Base-by-base conservation (phyloP, 1,140 invertebrate genomes). In the Phthorimaea operculella region DNA sequence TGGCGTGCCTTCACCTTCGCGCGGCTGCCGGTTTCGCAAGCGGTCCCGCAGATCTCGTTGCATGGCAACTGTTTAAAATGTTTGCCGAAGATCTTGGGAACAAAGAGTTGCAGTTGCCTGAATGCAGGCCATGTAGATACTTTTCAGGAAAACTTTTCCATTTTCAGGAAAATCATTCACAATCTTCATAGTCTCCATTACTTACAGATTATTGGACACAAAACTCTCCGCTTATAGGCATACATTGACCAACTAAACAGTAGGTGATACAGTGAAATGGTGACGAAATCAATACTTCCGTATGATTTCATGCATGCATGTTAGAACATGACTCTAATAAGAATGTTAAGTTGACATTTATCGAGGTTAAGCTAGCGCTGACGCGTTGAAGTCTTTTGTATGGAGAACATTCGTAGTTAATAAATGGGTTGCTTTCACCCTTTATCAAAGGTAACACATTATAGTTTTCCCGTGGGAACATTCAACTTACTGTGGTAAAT, bases 31-130 rank as follows among this genome's bases (percentile, higher is more conserved):
- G 72, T 79, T 79, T 79, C 75, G 74, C 76, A 72, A 75, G 63
- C 59, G 49, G 66, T 68, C 76, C 78, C 72, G 72, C 76, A 75
- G 70, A 72, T 68, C 74, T 76, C 70, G 79, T 83, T 80, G 80
- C 80, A 83, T 83, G 74, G 78, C 76, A 83, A 83, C 80, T 79
- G 72, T 73, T 74, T 64, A 57, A 72, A 78, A 73, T 69, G 68
- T 68, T 77, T 63, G 52, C 58, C 33, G 49, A 50, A 50, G 2
- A 12, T 18, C 12, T 16, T 4, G 45, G 11, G 11, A 42, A 42
- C 39, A 48, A 28, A 28, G 21, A 28, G 21, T 28, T 12, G 11
- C 39, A 15, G 14, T 15, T 42, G 2, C 39, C 14, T n/a, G 8
- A 42, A 9, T 42, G 39, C 11, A 42, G 39, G 2, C 2, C 14